Evolutionary conservation across 2,113 vertebrate genomes (phyloP).

Genomic region (Bungarus multicinctus): DNA sequence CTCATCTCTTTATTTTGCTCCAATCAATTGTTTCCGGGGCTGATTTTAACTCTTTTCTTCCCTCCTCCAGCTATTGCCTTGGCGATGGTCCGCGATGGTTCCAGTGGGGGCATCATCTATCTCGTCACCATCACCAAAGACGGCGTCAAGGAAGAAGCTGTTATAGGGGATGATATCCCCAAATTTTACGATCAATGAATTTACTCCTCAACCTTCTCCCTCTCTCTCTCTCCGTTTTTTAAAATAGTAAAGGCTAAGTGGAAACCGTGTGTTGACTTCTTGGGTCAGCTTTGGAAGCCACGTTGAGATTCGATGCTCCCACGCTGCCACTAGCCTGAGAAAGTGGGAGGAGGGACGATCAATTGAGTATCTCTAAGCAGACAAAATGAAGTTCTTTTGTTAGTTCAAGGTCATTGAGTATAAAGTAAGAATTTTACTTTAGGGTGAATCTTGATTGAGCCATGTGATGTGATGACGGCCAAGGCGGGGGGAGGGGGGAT

Average conservation of each 20-base stretch:
- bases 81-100: slow-evolving; percentile 84
- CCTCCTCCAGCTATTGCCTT: slow-evolving; percentile 73
- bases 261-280: not conserved
- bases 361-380: too few species aligned
- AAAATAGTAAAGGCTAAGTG: not conserved
- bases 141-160: slow-evolving; percentile 73
- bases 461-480: too few species aligned
- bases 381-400: too few species aligned
- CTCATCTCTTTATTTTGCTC: not conserved
- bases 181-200: slow-evolving; percentile 78
- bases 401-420: too few species aligned
- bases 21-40: too few species aligned
- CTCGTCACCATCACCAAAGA: slow-evolving; percentile 77
- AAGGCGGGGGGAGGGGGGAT: too few species aligned
- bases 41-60: not conserved
- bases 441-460: too few species aligned
- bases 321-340: too few species aligned
- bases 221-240: not conserved
- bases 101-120: slow-evolving; percentile 83
- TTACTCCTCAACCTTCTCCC: not conserved
- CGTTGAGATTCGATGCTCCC: too few species aligned
- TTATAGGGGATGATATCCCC: slow-evolving; percentile 79
- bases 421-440: too few species aligned
- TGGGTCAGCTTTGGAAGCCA: not conserved
- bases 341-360: too few species aligned